Evolutionary conservation across 2,113 vertebrate species (phyloP).

Genomic region (Colistium nudipinnis): DNA sequence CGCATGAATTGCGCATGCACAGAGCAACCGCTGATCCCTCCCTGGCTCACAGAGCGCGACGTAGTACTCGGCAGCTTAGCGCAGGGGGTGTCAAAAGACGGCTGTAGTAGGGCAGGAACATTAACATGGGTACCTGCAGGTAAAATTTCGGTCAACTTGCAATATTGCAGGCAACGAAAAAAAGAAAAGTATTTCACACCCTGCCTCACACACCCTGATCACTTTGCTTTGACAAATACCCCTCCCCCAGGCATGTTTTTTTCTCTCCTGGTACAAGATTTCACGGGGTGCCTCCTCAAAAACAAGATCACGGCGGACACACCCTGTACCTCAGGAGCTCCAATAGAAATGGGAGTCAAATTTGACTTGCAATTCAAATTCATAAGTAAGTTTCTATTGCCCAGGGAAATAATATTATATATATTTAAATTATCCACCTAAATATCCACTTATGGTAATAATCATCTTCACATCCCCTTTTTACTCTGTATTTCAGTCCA

Average conservation of each 20-base stretch:
- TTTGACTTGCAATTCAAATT: not conserved
- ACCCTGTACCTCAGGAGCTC: constrained; percentile 25
- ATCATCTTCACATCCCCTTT: not conserved
- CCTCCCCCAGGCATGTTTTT: constrained; percentile 50
- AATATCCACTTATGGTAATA: not conserved
- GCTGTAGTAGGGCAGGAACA: no score
- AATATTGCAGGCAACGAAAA: no score
- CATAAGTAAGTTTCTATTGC: not conserved
- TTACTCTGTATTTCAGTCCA: not conserved
- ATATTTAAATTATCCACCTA: not conserved
- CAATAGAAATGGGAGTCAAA: not conserved
- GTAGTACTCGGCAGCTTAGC: no score
- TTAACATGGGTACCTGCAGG: no score
- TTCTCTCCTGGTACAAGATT: constrained; percentile 55
- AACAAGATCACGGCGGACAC: constrained; percentile 45
- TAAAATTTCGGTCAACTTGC: no score
- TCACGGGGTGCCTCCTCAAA: constrained; percentile 48
- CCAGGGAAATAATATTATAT: not conserved
- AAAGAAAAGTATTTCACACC: no score
- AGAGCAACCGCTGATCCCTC: no score
- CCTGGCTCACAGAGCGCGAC: no score
- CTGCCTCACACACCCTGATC: constrained; percentile 37
- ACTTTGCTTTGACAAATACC: constrained; percentile 30
- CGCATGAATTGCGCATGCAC: no score
- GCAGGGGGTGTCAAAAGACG: no score